Evolutionary conservation across 2,888 invertebrate genomes (phyloP).

Genomic region (Eristalis arbustorum): DNA sequence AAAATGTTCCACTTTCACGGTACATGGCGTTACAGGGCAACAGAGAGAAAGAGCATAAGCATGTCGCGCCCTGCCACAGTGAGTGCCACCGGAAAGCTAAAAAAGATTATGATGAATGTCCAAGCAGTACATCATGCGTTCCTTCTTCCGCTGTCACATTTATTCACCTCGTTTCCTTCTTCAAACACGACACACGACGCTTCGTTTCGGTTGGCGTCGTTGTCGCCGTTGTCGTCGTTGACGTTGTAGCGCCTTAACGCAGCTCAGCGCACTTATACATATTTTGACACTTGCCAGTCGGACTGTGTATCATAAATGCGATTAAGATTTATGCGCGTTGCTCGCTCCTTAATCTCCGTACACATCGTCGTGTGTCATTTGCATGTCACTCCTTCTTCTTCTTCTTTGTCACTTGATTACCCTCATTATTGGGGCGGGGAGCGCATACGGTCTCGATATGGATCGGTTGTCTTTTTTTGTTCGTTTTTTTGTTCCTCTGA

Average conservation of each 20-base stretch:
- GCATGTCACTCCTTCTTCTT: constrained; percentile 41
- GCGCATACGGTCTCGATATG: constrained; percentile 2
- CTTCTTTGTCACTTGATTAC: constrained; percentile 62
- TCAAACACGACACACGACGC: not conserved
- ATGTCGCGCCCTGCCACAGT: not conserved
- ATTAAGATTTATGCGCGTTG: constrained; percentile 65
- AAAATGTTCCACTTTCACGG: constrained; percentile 4
- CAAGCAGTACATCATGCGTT: constrained; percentile 41
- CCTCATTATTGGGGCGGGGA: constrained; percentile 55
- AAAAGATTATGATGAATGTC: constrained; percentile 57
- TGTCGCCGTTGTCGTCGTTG: too few species aligned
- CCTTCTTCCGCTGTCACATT: constrained; percentile 48
- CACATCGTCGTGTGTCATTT: constrained; percentile 63
- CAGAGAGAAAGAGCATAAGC: not conserved
- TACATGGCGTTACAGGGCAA: not conserved
- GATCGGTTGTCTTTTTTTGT: not conserved
- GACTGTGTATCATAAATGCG: constrained; percentile 56
- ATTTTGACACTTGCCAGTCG: constrained; percentile 65
- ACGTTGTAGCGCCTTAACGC: constrained; percentile 10
- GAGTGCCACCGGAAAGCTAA: constrained; percentile 1
- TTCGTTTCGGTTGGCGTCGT: not conserved
- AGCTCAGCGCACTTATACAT: constrained; percentile 28
- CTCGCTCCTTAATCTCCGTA: constrained; percentile 63
- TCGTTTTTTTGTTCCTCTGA: not conserved
- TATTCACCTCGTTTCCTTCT: constrained; percentile 53